These are phyloP conservation scores for Dugesia japonica DNA, from an alignment of 2,888 invertebrate genomes.

Conservation along the genomic window DNA sequence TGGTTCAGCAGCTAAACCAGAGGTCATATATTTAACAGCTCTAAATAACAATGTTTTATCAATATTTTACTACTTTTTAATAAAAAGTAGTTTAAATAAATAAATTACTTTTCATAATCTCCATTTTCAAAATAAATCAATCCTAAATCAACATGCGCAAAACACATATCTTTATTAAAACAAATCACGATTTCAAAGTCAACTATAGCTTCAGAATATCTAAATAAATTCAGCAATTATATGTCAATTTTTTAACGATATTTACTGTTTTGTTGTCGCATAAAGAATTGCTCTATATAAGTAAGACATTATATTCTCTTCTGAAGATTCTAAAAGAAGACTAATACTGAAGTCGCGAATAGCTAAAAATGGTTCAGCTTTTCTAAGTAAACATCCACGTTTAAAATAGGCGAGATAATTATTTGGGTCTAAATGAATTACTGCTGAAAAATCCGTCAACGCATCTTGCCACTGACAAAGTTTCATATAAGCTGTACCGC, in stretches of 20 bases:
- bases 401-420: slow-evolving; percentile 45
- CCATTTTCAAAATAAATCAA: slow-evolving; percentile 44
- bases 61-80: too few species aligned
- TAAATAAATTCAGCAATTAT: neutral
- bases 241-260: neutral
- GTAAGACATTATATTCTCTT: slow-evolving; percentile 43
- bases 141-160: slow-evolving; percentile 46
- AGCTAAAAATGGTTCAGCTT: slow-evolving; percentile 44
- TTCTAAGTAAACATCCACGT: slow-evolving; percentile 45
- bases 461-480: slow-evolving; percentile 42
- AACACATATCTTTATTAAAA: slow-evolving; percentile 43
- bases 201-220: slow-evolving; percentile 45
- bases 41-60: slow-evolving; percentile 37
- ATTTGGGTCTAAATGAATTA: slow-evolving; percentile 45
- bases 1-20: slow-evolving; percentile 45
- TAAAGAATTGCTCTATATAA: slow-evolving; percentile 45
- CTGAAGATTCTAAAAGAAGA: slow-evolving; percentile 43
- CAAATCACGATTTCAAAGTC: slow-evolving; percentile 47
- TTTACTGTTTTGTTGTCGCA: slow-evolving; percentile 9
- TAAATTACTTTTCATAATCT: slow-evolving; percentile 42
- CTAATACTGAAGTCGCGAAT: slow-evolving; percentile 47
- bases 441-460: slow-evolving; percentile 45
- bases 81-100: neutral
- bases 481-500: slow-evolving; percentile 43
- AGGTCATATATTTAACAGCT: slow-evolving; percentile 45